Evolutionary conservation across 2,797 vertebrate genomes (phyloP), one percentile per base, ranked within the genome.

Genomic region (Sebastiscus tertius): DNA sequence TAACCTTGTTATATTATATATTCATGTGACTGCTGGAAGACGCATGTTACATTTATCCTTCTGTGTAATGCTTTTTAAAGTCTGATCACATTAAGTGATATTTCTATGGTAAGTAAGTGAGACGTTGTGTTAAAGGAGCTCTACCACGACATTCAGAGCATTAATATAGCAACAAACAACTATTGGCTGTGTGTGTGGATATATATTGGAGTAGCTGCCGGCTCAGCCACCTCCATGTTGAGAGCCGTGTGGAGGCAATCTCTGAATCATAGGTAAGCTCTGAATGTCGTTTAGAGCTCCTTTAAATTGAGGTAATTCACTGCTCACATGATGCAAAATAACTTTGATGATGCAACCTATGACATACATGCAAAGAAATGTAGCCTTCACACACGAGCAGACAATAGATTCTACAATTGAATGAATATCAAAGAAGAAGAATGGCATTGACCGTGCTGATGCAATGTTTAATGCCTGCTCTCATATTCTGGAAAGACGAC

Each of bases 261-360:
- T 61, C 59, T 34, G 18, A 33, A 31, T 61, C 8, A 11, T 20
- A 31, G n/a, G 12, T 36, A 39, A 14, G 22, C 34, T 39, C 33
- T 24, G 12, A 22, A 14, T 16, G 33, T 63, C 34, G 7, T 14
- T 16, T 24, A n/a, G n/a, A 24, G 60, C 20, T 36, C n/a, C 33
- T 63, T 83, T 74, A 65, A 80, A 71, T 27, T 55, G 54, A 82
- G 52, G 11, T 60, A 71, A 81, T 67, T 77, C 62, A 62, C 14
- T 6, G 49, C 59, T 87, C 59, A 72, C 58, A 62, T 72, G 74
- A 83, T 36, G 36, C 18, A 56, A 82, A 82, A 14, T 24, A 36
- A 24, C 70, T 81, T 55, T 70, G 66, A 87, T 82, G 83, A 81
- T 81, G 66, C 46, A 84, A 86, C 60, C 24, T 31, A 58, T 42